phyloP scores from a whole-genome alignment of 2,888 invertebrate genomes.

The Lepidocyrtoides sp. region DNA sequence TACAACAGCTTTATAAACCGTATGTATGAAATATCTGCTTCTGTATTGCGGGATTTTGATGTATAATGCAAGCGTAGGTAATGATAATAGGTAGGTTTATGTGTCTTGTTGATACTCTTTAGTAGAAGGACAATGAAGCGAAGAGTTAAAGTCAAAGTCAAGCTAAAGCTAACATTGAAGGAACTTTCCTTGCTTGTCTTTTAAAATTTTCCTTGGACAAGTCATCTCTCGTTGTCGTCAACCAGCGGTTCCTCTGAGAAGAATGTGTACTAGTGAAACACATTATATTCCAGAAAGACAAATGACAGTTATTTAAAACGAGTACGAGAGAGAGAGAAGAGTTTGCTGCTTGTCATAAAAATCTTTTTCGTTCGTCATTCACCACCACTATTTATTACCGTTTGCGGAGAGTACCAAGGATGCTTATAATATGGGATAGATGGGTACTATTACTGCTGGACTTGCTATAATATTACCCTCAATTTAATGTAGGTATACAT shows the following conservation, averaged over 20 bases:
- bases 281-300: conserved; percentile 56
- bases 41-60: conserved; percentile 4
- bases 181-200: not conserved
- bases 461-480: not conserved
- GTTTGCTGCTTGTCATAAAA: conserved; percentile 71
- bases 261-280: not conserved
- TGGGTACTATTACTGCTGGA: not conserved
- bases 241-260: not conserved
- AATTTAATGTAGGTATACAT: not conserved
- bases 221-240: not conserved
- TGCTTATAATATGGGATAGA: not conserved
- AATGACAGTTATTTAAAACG: conserved; percentile 76
- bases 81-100: too few relatives aligned
- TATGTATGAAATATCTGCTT: conserved; percentile 16
- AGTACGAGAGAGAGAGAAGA: conserved; percentile 47
- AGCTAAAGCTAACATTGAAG: not conserved
- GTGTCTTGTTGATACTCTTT: not conserved
- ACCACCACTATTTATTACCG: conserved; percentile 44
- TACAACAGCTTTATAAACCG: not conserved
- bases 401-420: not conserved
- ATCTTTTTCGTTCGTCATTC: conserved; percentile 54
- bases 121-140: not conserved
- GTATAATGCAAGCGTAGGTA: too few relatives aligned
- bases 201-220: conserved; percentile 7
- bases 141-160: conserved; percentile 41